A percentile compares a stretch with the other conserved stretches of the same genome.
Conservation (phyloP, 2,888 invertebrate genomes). For the Standfussiana lucernea region DNA sequence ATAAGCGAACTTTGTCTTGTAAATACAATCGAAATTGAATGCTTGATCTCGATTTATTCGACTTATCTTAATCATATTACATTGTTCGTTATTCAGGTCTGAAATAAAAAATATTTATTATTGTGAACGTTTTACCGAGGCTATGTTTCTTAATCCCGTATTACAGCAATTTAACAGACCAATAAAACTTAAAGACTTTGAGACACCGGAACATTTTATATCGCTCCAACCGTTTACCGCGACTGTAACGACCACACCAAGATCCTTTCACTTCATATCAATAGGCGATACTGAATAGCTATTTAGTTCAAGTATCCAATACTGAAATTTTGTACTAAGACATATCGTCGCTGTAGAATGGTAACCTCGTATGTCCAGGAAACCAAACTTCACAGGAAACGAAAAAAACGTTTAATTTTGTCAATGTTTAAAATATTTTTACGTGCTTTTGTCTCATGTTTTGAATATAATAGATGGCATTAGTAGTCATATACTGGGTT, state of each 20-base stretch:
- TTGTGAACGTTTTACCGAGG: slow-evolving; percentile 21
- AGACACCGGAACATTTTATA: slow-evolving; percentile 50
- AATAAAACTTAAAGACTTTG: slow-evolving; percentile 58
- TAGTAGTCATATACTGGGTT: no score
- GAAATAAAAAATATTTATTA: slow-evolving; percentile 30
- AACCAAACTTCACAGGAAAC: no score
- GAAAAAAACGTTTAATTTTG: no score
- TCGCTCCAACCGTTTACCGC: slow-evolving; percentile 25
- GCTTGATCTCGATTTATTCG: slow-evolving; percentile 38
- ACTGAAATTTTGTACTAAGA: slow-evolving; percentile 23
- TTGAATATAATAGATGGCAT: no score
- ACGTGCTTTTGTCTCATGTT: no score
- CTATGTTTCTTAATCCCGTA: slow-evolving; percentile 58
- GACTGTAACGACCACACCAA: slow-evolving; percentile 36
- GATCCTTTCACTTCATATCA: slow-evolving; percentile 59
- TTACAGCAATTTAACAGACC: slow-evolving; percentile 42
- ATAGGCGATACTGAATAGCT: slow-evolving; percentile 21
- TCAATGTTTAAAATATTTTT: no score
- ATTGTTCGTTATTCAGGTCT: slow-evolving; percentile 37
- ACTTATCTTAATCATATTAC: slow-evolving; percentile 47
- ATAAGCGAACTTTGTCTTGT: slow-evolving; percentile 34
- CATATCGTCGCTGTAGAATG: no score
- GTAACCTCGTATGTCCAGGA: no score
- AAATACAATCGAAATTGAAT: slow-evolving; percentile 50
- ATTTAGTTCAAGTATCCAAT: slow-evolving; percentile 32